A percentile compares a stretch with the other conserved stretches of the same genome.
phyloP scores from a whole-genome alignment of 2,888 invertebrate species.

The Luffia ferchaultella region DNA sequence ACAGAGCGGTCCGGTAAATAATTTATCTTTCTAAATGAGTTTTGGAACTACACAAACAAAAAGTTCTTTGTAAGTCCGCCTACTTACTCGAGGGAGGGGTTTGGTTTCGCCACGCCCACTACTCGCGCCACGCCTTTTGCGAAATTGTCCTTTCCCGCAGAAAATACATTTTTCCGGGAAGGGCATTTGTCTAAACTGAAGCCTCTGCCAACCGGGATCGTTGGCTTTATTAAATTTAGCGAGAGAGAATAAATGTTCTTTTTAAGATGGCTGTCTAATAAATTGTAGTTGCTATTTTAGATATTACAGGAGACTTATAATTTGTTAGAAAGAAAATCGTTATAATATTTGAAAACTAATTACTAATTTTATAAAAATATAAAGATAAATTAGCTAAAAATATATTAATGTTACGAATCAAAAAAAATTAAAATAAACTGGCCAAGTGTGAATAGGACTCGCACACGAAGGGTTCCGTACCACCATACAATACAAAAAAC shows the following conservation, averaged over 20 bases:
- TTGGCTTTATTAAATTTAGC: slow-evolving; percentile 51
- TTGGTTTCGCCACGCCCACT: slow-evolving; percentile 19
- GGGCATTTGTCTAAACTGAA: slow-evolving; percentile 39
- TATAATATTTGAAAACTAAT: too few species aligned
- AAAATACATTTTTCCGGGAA: slow-evolving; percentile 20
- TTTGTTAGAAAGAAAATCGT: too few species aligned
- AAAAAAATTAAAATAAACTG: too few species aligned
- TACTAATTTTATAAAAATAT: too few species aligned
- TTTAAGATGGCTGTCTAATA: slow-evolving; percentile 28
- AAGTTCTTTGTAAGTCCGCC: slow-evolving; percentile 9
- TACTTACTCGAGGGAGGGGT: slow-evolving; percentile 22
- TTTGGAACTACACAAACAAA: neutral
- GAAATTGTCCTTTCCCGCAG: slow-evolving; percentile 2
- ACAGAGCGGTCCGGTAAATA: neutral
- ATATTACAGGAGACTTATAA: too few species aligned
- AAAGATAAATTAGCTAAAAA: too few species aligned
- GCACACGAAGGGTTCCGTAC: too few species aligned
- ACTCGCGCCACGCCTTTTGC: slow-evolving; percentile 16
- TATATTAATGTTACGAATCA: too few species aligned
- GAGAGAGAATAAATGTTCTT: slow-evolving; percentile 20
- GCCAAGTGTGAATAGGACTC: too few species aligned
- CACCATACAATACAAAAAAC: too few species aligned
- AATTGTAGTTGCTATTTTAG: neutral
- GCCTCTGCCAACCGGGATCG: slow-evolving; percentile 16
- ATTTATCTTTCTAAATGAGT: neutral